Evolutionary conservation across 2,888 invertebrate genomes (phyloP), one percentile per base, ranked within the genome.

Genomic region (Chirona hameri): DNA sequence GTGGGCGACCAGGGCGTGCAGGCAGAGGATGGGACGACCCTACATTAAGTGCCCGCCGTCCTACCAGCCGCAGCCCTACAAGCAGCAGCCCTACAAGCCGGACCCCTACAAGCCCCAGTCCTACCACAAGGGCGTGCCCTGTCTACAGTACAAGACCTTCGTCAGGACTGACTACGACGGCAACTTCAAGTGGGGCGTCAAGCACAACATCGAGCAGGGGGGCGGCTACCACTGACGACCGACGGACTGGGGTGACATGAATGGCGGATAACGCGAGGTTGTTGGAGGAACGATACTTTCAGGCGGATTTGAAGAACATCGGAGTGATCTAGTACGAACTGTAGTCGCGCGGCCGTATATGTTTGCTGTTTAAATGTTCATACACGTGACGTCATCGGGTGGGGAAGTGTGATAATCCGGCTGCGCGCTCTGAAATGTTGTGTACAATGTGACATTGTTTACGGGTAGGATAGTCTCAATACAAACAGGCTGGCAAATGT

Each of bases 181-280:
- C 4, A 93, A 95, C 88, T 92, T 93, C 88, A 94, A 94, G 88
- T 95, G 95, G 95, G 95, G 94, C 0, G 94, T 95, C 0, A 89
- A 94, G 83, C 93, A 94, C 87, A 93, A 79, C 79, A 79, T 79
- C 48, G 76, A 76, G 5, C n/a, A 2, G n/a, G 39, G 39, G 15
- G 9, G 9, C 10, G 48, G 15, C 24, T 15, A 21, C 48, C 24
- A n/a, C 79, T 76, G 39, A 79, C 2, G 48, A 14, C 10, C 31
- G 15, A 18, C 31, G 7, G 29, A 18, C 10, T 27, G 7, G 18
- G 10, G 12, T 18, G 69, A 18, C 31, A 7, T n/a, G 39, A 39
- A 39, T 39, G 2, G 39, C 39, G 39, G 31, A 18, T 1, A 18
- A 15, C 72, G 31, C 15, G 14, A 31, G 1, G 29, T 31, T 29